These are phyloP conservation scores for Varecia variegata DNA, from an alignment of 2,797 vertebrate genomes.

Conservation along the genomic window DNA sequence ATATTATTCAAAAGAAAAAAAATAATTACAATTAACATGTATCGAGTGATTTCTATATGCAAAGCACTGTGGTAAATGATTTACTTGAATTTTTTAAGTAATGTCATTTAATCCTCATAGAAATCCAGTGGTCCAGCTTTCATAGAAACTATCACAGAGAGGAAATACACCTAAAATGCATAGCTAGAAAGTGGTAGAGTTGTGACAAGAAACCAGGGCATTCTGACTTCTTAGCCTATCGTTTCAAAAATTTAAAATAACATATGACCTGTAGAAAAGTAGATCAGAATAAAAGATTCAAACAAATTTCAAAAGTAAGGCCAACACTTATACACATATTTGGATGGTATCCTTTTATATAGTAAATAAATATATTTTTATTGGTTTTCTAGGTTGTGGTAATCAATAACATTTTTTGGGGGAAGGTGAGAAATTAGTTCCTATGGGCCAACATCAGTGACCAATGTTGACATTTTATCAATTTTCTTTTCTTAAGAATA, in stretches of 20 bases:
- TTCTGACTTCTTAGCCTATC: not conserved
- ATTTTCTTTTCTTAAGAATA: conserved; percentile 7
- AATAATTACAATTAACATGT: not conserved
- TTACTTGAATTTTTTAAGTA: conserved; percentile 10
- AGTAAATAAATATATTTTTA: not conserved
- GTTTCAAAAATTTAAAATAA: conserved; percentile 18
- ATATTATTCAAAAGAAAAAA: not conserved
- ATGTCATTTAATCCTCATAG: not conserved
- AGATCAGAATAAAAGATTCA: not conserved
- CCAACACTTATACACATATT: not conserved
- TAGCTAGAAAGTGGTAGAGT: not conserved
- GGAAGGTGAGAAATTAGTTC: not conserved
- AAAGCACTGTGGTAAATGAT: not conserved
- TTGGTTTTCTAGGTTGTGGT: not conserved
- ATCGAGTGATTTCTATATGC: not conserved
- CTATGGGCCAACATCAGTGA: not conserved
- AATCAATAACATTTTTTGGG: not conserved
- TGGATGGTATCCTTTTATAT: not conserved
- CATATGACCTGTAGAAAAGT: not conserved
- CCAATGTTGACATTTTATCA: not conserved
- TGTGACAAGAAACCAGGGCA: not conserved
- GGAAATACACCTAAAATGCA: not conserved
- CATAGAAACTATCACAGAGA: not conserved
- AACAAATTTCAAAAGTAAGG: conserved; percentile 1
- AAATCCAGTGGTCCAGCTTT: not conserved